Evolutionary conservation across 2,888 invertebrate genomes (phyloP).

Genomic region (Cheilosia grossa): DNA sequence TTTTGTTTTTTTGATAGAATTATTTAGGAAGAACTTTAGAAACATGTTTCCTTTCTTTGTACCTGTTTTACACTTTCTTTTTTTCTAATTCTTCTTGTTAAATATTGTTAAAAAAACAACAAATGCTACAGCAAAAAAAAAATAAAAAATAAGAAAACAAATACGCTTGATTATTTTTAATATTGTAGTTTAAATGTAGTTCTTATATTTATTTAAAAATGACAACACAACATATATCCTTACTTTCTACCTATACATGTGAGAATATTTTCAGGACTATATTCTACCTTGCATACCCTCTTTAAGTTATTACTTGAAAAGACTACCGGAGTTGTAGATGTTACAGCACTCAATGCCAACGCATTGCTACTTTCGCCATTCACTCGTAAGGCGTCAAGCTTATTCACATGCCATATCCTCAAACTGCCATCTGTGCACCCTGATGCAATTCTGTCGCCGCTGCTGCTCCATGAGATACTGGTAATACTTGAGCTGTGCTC

Average conservation of each 20-base stretch:
- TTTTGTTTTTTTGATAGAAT: no score
- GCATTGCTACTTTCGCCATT: constrained; percentile 36
- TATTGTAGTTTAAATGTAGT: constrained; percentile 5
- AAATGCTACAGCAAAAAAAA: no score
- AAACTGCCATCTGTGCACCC: constrained; percentile 87
- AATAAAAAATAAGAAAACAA: background rate
- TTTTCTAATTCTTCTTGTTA: no score
- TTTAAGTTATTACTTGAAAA: constrained; percentile 46
- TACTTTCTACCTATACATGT: constrained; percentile 67
- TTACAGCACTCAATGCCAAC: constrained; percentile 1
- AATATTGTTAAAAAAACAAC: no score
- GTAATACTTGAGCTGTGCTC: constrained; percentile 85
- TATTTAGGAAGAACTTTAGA: no score
- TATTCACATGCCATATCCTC: constrained; percentile 86
- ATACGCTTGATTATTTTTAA: background rate
- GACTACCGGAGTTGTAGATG: constrained; percentile 11
- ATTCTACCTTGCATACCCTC: constrained; percentile 60
- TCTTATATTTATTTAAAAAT: background rate
- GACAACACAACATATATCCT: constrained; percentile 3
- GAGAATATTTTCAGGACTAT: constrained; percentile 55
- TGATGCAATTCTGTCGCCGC: constrained; percentile 87
- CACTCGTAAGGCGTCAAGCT: constrained; percentile 70
- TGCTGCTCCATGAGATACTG: constrained; percentile 85
- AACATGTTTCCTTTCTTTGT: no score
- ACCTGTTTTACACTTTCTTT: no score